Percentiles rank a stretch among this genome's conserved stretches.
Evolutionary conservation across 2,797 vertebrate genomes (phyloP).

Genomic region (Lutjanus campechanus): DNA sequence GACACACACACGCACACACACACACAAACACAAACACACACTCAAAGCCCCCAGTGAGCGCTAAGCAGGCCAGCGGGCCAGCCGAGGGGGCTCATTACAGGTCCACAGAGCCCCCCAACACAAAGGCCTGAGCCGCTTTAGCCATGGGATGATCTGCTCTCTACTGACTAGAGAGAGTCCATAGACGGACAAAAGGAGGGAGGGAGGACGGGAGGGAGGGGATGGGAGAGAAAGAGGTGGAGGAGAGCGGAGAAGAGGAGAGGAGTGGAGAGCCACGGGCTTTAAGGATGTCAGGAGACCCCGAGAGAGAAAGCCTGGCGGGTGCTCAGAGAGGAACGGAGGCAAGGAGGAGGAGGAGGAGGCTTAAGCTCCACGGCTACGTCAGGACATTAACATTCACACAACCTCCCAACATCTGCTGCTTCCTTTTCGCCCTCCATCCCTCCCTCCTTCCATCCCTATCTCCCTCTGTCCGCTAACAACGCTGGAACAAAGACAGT

Average conservation of each 20-base stretch:
- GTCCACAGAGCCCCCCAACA: constrained; percentile 95
- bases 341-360: constrained; percentile 77
- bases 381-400: constrained; percentile 98
- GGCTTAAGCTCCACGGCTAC: constrained; percentile 91
- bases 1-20: constrained; percentile 43
- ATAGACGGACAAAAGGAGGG: constrained; percentile 90
- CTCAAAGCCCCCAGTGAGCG: constrained; percentile 92
- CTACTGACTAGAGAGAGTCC: constrained; percentile 99
- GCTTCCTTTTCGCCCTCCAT: constrained; percentile 78
- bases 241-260: constrained; percentile 77
- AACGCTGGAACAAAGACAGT: constrained; percentile 75
- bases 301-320: constrained; percentile 85
- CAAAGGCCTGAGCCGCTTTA: constrained; percentile 98
- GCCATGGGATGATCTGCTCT: constrained; percentile 99
- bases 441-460: constrained; percentile 66
- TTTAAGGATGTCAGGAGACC: constrained; percentile 95
- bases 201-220: constrained; percentile 78
- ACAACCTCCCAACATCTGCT: constrained; percentile 97
- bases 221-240: constrained; percentile 68
- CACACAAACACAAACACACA: constrained; percentile 44
- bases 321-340: constrained; percentile 88
- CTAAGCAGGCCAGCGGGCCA: constrained; percentile 85
- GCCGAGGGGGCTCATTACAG: constrained; percentile 96
- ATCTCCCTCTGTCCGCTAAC: constrained; percentile 66
- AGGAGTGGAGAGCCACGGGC: constrained; percentile 84